Conservation (phyloP, 2,113 vertebrate species). For the Orycteropus afer region DNA sequence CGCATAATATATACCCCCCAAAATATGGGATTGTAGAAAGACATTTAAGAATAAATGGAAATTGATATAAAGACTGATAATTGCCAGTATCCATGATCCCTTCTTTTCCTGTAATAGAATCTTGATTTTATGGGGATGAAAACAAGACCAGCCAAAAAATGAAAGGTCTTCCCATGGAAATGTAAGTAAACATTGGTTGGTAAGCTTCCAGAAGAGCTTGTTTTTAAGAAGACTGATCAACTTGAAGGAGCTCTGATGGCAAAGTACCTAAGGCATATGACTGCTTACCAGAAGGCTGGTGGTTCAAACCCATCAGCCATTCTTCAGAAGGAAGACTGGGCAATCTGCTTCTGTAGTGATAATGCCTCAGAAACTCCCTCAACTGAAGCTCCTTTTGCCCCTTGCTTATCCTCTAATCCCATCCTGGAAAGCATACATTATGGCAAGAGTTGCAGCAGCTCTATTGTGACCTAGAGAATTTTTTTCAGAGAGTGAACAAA, state of each 20-base stretch:
- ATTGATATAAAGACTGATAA: not conserved
- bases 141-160: not conserved
- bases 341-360: no score
- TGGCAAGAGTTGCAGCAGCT: not conserved
- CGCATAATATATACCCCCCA: not conserved
- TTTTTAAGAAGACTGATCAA: not conserved
- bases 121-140: not conserved
- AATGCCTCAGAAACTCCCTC: no score
- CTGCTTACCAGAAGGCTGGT: no score
- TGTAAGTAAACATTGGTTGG: not conserved
- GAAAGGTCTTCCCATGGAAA: not conserved
- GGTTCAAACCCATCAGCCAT: no score
- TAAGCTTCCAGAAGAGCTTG: not conserved
- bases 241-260: no score
- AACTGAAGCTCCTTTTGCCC: not conserved
- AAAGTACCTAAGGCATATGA: no score
- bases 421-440: not conserved
- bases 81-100: not conserved
- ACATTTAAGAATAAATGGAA: constrained; percentile 2
- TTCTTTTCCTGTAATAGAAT: not conserved
- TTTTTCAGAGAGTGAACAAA: not conserved
- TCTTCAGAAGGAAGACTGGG: no score
- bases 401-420: not conserved
- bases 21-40: not conserved
- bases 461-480: not conserved